Evolutionary conservation across 1,140 invertebrate species (phyloP), one percentile per base, ranked within the genome.

Genomic region (Macrotrachela quadricornifera): DNA sequence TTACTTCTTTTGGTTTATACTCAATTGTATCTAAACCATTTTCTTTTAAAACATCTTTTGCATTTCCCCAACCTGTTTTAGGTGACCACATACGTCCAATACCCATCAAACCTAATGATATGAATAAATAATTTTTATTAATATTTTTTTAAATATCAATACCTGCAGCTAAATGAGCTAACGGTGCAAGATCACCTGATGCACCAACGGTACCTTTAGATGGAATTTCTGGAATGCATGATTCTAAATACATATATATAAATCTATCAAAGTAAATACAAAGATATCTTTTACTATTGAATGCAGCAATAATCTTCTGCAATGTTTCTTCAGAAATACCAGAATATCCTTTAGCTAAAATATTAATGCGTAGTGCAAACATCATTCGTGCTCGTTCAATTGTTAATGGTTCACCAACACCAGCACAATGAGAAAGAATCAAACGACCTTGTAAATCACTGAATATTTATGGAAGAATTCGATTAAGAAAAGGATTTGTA

Each of bases 41-140:
- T 38, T 66, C 66, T 60, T 77, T 71, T 15, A 80, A 59, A 17
- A 77, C 77, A 58, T 76, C 74, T 70, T 73, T 74, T 10, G 80
- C 79, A 56, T 78, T 72, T 16, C 71, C 76, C 79, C 80, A 81
- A 14, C 80, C 80, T 46, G 78, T 80, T 56, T 73, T 63, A 45
- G 77, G 73, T 60, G 76, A 79, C 80, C 80, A 82, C 79, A 81
- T 81, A 62, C 76, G 75, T 1, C 80, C 80, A 68, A 82, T 80
- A n/a, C 80, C 80, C 61, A 81, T 72, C 56, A 81, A 66, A 1
- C 78, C 78, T 0, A 79, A 64, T 1, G 80, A 78, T 16, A 82
- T 64, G n/a, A n/a, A n/a, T n/a, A n/a, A n/a, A n/a, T n/a, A n/a
- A n/a, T n/a, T n/a, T n/a, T n/a, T n/a, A n/a, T n/a, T n/a, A n/a